Evolutionary conservation across 2,888 invertebrate genomes (phyloP).

Genomic region (Drosophila peninsularis): DNA sequence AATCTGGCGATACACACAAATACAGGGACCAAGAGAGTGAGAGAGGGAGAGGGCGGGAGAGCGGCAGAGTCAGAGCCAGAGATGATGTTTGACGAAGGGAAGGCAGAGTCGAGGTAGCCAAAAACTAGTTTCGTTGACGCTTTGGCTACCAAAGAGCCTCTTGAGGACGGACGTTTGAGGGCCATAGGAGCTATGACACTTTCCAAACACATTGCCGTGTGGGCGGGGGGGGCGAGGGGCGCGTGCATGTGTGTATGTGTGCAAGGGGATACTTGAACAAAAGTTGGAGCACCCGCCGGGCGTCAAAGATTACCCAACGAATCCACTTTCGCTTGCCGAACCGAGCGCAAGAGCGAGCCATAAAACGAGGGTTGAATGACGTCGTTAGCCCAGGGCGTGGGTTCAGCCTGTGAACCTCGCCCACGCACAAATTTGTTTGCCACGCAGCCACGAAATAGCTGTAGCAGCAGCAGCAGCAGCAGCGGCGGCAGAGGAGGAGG

Average conservation of each 20-base stretch:
- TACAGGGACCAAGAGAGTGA: neutral
- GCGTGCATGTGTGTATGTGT: slow-evolving; percentile 2
- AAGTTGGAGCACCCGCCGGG: slow-evolving; percentile 40
- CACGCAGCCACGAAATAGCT: slow-evolving; percentile 15
- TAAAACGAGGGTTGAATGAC: slow-evolving; percentile 45
- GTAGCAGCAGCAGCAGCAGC: neutral
- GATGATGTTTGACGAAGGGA: neutral
- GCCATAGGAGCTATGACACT: slow-evolving; percentile 31
- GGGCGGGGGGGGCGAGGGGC: neutral
- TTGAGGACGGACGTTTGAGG: slow-evolving; percentile 10
- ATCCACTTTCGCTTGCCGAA: slow-evolving; percentile 43
- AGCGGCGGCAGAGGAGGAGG: neutral
- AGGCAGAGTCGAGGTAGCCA: neutral
- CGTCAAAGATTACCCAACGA: slow-evolving; percentile 46
- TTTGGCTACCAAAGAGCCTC: slow-evolving; percentile 24
- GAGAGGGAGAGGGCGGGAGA: neutral
- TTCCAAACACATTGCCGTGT: slow-evolving; percentile 4
- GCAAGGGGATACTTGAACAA: slow-evolving; percentile 41
- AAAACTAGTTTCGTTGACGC: slow-evolving; percentile 43
- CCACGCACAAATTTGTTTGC: slow-evolving; percentile 60
- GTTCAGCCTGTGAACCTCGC: slow-evolving; percentile 47
- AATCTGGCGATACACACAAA: slow-evolving; percentile 23
- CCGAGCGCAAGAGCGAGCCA: neutral
- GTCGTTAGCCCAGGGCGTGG: slow-evolving; percentile 22
- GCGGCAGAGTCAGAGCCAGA: neutral